Evolutionary conservation across 2,888 invertebrate genomes (phyloP).

Genomic region (Andrena camellia): DNA sequence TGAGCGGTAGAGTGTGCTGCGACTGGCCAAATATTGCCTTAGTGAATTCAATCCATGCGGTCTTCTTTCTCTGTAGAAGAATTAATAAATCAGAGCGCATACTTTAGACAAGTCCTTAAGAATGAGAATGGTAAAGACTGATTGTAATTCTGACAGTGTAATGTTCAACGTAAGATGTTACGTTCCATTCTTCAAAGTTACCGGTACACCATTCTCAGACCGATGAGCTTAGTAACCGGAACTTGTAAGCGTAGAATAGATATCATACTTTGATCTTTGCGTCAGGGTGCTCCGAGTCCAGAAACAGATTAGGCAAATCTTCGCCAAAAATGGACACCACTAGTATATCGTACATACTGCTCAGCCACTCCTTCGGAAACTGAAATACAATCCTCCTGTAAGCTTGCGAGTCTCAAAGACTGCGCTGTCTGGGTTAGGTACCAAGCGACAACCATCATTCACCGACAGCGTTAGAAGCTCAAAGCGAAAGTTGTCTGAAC

Average conservation of each 20-base stretch:
- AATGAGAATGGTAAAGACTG: background rate
- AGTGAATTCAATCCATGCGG: slow-evolving; percentile 76
- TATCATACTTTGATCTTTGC: background rate
- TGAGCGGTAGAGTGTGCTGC: slow-evolving; percentile 82
- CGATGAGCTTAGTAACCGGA: background rate
- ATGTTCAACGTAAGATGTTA: background rate
- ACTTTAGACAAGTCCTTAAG: no score
- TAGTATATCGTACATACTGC: slow-evolving; percentile 79
- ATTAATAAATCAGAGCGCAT: background rate
- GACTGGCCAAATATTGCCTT: slow-evolving; percentile 83
- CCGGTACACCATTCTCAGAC: no score
- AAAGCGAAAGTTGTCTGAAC: no score
- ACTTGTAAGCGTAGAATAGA: background rate
- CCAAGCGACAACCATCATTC: no score
- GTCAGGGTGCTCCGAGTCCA: background rate
- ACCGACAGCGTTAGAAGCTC: no score
- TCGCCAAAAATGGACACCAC: background rate
- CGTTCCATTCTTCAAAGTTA: no score
- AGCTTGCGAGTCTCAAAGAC: slow-evolving; percentile 2
- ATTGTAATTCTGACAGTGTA: background rate
- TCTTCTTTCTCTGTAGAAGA: slow-evolving; percentile 75
- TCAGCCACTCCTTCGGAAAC: slow-evolving; percentile 86
- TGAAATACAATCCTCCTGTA: slow-evolving; percentile 31
- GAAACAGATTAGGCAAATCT: background rate
- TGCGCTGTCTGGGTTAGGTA: no score